phyloP scores from a whole-genome alignment of 2,888 invertebrate species.

The Prenolepis imparis region DNA sequence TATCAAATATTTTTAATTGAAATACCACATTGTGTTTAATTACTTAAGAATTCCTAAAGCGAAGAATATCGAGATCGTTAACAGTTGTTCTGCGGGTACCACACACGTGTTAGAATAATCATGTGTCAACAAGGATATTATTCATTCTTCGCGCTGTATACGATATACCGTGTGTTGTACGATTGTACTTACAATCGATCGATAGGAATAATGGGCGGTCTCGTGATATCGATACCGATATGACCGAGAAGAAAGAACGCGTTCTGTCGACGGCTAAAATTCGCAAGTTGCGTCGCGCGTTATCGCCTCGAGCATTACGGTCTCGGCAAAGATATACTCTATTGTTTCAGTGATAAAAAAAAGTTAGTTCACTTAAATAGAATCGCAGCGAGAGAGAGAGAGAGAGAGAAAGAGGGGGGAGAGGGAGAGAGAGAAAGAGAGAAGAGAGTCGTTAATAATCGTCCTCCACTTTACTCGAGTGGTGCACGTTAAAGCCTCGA shows the following conservation, averaged over 20 bases:
- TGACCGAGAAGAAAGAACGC: neutral
- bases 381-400: constrained; percentile 55
- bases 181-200: constrained; percentile 23
- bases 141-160: constrained; percentile 9
- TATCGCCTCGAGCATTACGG: constrained; percentile 25
- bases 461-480: constrained; percentile 72
- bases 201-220: constrained; percentile 28
- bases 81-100: neutral
- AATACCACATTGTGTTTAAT: neutral
- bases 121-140: constrained; percentile 20
- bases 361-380: constrained; percentile 62
- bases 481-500: constrained; percentile 72
- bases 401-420: neutral
- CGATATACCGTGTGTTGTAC: neutral
- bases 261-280: constrained; percentile 35
- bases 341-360: constrained; percentile 64
- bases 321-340: constrained; percentile 39
- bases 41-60: neutral
- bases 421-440: too few species aligned
- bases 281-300: constrained; percentile 24
- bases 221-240: constrained; percentile 25
- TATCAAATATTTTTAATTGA: neutral
- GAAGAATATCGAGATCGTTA: constrained; percentile 17
- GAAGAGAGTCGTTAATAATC: constrained; percentile 73
- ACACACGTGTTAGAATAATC: neutral